A percentile compares a stretch with the other conserved stretches of the same genome.
These are phyloP conservation scores for Edolisoma coerulescens DNA, from an alignment of 2,113 vertebrate species.

Conservation along the genomic window DNA sequence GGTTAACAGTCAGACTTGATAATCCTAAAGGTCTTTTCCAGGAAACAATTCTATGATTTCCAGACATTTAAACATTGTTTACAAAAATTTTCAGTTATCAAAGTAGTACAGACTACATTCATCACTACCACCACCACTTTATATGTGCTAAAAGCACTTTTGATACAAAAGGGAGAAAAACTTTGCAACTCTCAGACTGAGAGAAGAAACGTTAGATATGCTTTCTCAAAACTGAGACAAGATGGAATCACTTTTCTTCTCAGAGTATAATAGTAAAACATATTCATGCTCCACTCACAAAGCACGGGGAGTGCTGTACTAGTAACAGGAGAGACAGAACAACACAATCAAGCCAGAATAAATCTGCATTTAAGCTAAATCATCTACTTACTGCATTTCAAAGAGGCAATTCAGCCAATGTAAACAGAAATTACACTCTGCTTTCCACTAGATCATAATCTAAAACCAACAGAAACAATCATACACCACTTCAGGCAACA, in stretches of 20 bases:
- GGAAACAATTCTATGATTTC: not conserved
- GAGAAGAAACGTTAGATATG: not conserved
- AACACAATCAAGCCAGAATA: not conserved
- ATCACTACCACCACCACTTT: not conserved
- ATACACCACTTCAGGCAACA: not conserved
- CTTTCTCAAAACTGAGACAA: not conserved
- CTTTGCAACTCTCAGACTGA: not conserved
- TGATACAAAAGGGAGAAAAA: not conserved
- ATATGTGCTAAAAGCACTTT: not conserved
- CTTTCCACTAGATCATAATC: not conserved
- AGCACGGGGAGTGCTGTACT: not conserved
- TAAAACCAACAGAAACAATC: not conserved
- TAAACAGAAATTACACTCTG: not conserved
- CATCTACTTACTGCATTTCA: not conserved
- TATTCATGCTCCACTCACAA: not conserved
- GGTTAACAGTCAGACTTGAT: not conserved
- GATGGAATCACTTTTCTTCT: no score
- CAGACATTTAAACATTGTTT: not conserved
- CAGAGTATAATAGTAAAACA: no score
- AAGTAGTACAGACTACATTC: not conserved
- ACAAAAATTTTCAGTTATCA: not conserved
- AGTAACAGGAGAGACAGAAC: not conserved
- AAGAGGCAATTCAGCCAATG: not conserved
- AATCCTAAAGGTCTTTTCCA: not conserved
- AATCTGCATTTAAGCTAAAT: not conserved